Evolutionary conservation across 2,797 vertebrate species (phyloP).

Genomic region (Lemur catta): DNA sequence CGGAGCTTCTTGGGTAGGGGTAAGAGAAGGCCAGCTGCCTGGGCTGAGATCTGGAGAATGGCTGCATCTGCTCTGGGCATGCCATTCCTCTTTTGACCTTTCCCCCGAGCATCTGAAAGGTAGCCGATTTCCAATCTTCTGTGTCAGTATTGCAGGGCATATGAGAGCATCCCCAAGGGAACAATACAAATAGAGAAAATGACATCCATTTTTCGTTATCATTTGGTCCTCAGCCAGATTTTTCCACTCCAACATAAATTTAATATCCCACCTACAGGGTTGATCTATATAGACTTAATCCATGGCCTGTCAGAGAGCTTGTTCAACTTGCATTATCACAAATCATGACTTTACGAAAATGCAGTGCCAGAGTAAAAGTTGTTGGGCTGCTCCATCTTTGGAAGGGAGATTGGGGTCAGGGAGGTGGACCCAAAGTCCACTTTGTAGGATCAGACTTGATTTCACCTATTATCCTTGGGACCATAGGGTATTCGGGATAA

Average conservation of each 20-base stretch:
- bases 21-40: not conserved
- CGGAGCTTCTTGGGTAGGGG: not conserved
- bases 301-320: not conserved
- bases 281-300: not conserved
- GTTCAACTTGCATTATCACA: not conserved
- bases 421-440: fast-evolving
- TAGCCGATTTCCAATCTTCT: not conserved
- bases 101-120: not conserved
- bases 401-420: not conserved
- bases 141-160: not conserved
- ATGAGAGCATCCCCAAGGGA: not conserved
- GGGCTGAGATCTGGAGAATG: not conserved
- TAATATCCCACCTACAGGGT: not conserved
- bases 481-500: not conserved
- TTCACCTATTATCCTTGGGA: not conserved
- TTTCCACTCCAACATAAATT: not conserved
- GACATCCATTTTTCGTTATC: not conserved
- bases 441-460: not conserved
- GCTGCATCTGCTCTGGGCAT: fast-evolving
- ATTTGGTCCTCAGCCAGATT: not conserved
- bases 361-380: not conserved
- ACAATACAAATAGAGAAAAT: not conserved
- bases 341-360: not conserved
- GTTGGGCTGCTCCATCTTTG: not conserved
- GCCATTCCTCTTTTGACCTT: not conserved